Evolutionary conservation across 2,797 vertebrate genomes (phyloP), one percentile per base, ranked within the genome.

Genomic region (Danionella dracula): DNA sequence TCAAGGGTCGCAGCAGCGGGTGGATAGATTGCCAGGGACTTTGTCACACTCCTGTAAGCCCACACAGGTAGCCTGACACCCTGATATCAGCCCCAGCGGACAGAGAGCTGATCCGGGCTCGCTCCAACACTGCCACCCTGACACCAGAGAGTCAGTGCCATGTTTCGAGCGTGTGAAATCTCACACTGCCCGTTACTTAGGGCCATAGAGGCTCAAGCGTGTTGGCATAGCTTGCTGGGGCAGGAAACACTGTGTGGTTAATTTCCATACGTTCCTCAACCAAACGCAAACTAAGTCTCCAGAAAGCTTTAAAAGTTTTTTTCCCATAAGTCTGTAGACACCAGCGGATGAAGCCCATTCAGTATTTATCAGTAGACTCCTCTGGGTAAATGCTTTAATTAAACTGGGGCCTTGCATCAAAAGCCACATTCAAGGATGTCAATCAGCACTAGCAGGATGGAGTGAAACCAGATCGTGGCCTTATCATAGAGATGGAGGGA

Each of bases 301-400:
- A 6, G 19, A 19, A 59, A 11, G 19, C 41, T 13, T 16, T 27
- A 44, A 45, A 58, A 53, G 31, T 51, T 40, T 89, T 90, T 80
- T 82, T 79, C 84, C 81, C 37, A 40, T 34, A 12, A 13, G 40
- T 50, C 21, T 79, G 20, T 84, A 84, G 86, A 89, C 86, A 91
- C 90, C 89, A 91, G 86, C 87, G 88, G 90, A 87, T 92, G 89
- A 93, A 90, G 88, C 83, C 85, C 1, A 88, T 90, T 92, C 90
- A 91, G 87, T 90, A 92, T 92, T 92, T 90, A 92, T 91, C 87
- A 88, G 85, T 79, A 88, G 84, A 15, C 29, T 2, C 87, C 89
- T 86, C 87, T 83, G 87, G 45, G 89, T 88, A 89, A 91, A 87
- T 85, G 84, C 85, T 92, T 93, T 93, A 93, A 92, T 93, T 93